Evolutionary conservation across 2,888 invertebrate species (phyloP).

Genomic region (Stenchaetothrips biformis): DNA sequence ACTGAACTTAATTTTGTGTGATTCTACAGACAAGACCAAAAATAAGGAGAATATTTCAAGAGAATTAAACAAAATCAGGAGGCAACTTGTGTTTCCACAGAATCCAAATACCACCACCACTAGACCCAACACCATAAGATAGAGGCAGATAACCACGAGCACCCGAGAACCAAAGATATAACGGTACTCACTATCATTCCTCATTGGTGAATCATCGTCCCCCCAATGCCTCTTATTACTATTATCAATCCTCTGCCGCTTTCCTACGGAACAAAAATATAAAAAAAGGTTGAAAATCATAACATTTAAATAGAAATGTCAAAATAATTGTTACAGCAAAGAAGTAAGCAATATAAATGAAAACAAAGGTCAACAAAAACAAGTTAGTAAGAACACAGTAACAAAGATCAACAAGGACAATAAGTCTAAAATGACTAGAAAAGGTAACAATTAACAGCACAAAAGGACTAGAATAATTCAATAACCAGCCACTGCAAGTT

Average conservation of each 20-base stretch:
- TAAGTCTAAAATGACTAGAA: conserved; percentile 9
- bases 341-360: background rate
- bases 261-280: background rate
- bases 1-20: background rate
- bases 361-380: background rate
- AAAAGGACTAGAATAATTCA: conserved; percentile 2
- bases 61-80: background rate
- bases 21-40: background rate
- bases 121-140: background rate
- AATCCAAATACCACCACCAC: background rate
- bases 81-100: conserved; percentile 14
- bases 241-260: background rate
- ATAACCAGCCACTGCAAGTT: background rate
- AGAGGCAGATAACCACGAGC: background rate
- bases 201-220: too few relatives aligned
- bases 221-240: too few relatives aligned
- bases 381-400: background rate
- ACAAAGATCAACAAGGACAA: background rate
- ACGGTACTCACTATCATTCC: background rate
- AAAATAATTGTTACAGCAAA: background rate
- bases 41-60: background rate
- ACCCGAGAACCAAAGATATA: background rate
- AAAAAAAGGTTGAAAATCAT: background rate
- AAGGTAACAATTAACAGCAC: background rate
- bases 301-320: background rate